Evolutionary conservation across 2,888 invertebrate species (phyloP).

Genomic region (Sinhomidia bicolor): DNA sequence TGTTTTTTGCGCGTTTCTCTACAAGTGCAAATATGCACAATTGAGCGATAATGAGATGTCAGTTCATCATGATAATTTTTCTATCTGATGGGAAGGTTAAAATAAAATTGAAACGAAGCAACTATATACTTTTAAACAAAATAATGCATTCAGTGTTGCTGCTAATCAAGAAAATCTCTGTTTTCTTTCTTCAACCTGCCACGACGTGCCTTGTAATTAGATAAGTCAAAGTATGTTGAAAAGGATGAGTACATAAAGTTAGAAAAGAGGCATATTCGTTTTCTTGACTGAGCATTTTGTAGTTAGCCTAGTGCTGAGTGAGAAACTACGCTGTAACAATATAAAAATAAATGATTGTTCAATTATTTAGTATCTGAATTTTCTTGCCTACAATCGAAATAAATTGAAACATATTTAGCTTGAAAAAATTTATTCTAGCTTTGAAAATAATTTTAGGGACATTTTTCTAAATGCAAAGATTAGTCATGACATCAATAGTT

Average conservation of each 20-base stretch:
- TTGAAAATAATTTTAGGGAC: too few species aligned
- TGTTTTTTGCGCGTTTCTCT: too few species aligned
- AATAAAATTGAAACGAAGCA: neutral
- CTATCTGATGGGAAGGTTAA: neutral
- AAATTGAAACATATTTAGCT: neutral
- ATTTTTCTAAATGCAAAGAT: too few species aligned
- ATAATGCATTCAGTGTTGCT: neutral
- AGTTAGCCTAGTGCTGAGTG: too few species aligned
- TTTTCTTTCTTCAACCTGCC: slow-evolving; percentile 58
- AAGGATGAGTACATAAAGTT: neutral
- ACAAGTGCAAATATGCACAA: slow-evolving; percentile 7
- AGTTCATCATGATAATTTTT: neutral
- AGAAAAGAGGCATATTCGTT: neutral
- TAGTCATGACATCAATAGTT: too few species aligned
- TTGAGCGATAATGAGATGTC: slow-evolving; percentile 20
- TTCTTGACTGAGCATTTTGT: too few species aligned
- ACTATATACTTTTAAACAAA: neutral
- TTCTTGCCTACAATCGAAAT: too few species aligned
- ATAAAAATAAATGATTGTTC: too few species aligned
- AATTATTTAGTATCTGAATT: too few species aligned
- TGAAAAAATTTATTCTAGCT: too few species aligned
- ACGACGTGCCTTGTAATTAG: slow-evolving; percentile 46
- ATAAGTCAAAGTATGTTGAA: slow-evolving; percentile 15
- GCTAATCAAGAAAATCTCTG: neutral
- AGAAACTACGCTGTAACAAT: too few species aligned